These are phyloP conservation scores for Drosophila anceps DNA, from an alignment of 2,888 invertebrate genomes.

Conservation along the genomic window DNA sequence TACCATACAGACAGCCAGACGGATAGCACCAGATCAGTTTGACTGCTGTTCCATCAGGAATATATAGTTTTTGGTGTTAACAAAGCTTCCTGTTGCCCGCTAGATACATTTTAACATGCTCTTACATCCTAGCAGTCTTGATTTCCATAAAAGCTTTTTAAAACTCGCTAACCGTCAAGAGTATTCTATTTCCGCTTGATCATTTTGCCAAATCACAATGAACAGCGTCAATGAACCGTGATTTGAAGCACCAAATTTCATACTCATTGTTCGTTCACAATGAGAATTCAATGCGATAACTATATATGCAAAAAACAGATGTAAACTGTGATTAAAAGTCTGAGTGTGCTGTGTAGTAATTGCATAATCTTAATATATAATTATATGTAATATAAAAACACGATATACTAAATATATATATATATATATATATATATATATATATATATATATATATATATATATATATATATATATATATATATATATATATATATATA, in stretches of 20 bases:
- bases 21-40: too few species aligned
- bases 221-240: neutral
- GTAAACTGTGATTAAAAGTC: neutral
- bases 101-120: neutral
- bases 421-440: neutral
- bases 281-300: neutral
- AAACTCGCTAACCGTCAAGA: neutral
- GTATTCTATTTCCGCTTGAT: fast-evolving
- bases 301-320: neutral
- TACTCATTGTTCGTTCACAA: neutral
- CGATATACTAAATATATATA: neutral
- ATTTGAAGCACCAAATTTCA: neutral
- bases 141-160: too few species aligned
- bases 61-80: too few species aligned
- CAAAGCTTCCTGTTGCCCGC: neutral
- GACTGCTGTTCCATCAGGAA: too few species aligned
- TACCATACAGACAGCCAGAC: too few species aligned
- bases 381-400: neutral
- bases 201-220: neutral
- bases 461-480: neutral
- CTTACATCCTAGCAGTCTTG: too few species aligned
- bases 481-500: neutral
- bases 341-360: neutral
- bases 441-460: neutral
- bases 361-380: neutral